Conservation (phyloP, 1,140 invertebrate genomes). For the Cydia pomonella region DNA sequence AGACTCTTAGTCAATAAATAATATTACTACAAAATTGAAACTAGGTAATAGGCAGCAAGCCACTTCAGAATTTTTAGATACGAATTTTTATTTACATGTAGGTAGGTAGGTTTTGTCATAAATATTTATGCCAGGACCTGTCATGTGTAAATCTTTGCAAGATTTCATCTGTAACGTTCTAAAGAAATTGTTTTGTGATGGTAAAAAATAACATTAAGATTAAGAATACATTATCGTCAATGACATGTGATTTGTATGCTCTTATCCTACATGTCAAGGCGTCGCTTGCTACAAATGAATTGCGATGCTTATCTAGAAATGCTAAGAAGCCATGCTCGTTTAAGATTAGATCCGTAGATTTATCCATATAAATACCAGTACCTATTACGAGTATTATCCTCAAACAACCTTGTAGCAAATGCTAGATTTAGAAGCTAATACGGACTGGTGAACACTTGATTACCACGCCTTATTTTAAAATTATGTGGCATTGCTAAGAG, state of each 20-base stretch:
- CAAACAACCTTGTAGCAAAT: neutral
- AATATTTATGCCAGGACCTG: too few relatives aligned
- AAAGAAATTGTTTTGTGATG: neutral
- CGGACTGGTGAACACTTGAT: neutral
- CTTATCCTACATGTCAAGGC: conserved; percentile 3
- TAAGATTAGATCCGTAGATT: conserved; percentile 2
- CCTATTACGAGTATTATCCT: conserved; percentile 3
- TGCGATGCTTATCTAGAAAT: conserved; percentile 27
- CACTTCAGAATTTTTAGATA: too few relatives aligned
- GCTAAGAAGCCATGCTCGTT: conserved; percentile 22
- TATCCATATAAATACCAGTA: conserved; percentile 4
- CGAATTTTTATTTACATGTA: too few relatives aligned
- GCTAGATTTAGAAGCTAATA: neutral
- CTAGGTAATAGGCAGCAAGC: too few relatives aligned
- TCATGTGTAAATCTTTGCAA: too few relatives aligned
- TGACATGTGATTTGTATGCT: conserved; percentile 7
- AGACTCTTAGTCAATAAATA: too few relatives aligned
- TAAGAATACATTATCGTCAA: conserved; percentile 6
- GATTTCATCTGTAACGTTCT: too few relatives aligned
- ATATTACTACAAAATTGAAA: too few relatives aligned
- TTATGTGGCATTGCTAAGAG: neutral
- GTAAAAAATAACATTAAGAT: conserved; percentile 3
- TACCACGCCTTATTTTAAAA: neutral
- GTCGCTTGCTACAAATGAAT: conserved; percentile 10
- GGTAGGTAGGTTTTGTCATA: too few relatives aligned